These are phyloP conservation scores for Melanaphis sacchari DNA, from an alignment of 1,140 invertebrate species.

Conservation along the genomic window DNA sequence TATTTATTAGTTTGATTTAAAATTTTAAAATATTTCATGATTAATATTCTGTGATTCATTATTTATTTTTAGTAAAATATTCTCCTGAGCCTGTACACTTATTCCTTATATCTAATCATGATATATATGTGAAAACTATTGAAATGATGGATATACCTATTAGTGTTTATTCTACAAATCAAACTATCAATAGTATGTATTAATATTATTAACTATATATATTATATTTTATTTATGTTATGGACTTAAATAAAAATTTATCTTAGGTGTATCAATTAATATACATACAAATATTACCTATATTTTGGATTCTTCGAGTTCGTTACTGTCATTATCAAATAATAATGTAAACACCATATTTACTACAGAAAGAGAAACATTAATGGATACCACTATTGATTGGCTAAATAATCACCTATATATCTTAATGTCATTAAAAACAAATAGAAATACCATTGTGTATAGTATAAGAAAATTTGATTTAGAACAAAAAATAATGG, in stretches of 20 bases:
- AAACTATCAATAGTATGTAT: constrained; percentile 48
- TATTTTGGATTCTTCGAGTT: constrained; percentile 74
- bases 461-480: constrained; percentile 80
- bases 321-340: constrained; percentile 68
- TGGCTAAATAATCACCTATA: constrained; percentile 87
- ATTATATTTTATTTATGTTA: background rate
- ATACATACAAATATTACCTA: constrained; percentile 75
- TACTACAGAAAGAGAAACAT: background rate
- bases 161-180: constrained; percentile 23
- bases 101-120: constrained; percentile 40
- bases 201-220: background rate
- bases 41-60: background rate
- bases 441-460: constrained; percentile 61
- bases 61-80: constrained; percentile 40
- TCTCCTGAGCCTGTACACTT: constrained; percentile 42
- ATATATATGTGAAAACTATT: background rate
- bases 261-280: constrained; percentile 78
- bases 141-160: constrained; percentile 37
- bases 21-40: background rate
- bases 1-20: constrained; percentile 8
- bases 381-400: constrained; percentile 75
- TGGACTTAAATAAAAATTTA: constrained; percentile 32
- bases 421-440: constrained; percentile 69
- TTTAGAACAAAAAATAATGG: constrained; percentile 73
- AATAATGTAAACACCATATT: constrained; percentile 60